Evolutionary conservation across 1,140 invertebrate genomes (phyloP).

Genomic region (Stegodyphus mimosarum): DNA sequence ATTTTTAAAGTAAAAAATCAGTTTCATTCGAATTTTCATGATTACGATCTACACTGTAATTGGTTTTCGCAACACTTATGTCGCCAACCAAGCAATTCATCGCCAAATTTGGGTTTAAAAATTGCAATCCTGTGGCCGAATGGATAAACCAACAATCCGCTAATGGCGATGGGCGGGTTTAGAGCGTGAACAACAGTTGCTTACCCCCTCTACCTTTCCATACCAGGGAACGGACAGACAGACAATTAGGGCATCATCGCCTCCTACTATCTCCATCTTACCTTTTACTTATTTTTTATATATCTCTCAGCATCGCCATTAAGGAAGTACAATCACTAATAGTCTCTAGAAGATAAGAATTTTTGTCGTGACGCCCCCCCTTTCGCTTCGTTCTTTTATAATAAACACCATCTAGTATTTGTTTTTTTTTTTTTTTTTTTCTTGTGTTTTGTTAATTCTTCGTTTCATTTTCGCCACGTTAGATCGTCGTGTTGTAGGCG

Average conservation of each 20-base stretch:
- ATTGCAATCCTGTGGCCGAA: neutral
- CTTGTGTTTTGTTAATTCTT: constrained; percentile 44
- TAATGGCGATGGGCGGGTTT: constrained; percentile 42
- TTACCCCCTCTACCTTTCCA: constrained; percentile 5
- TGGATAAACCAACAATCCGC: constrained; percentile 57
- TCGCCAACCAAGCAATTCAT: neutral
- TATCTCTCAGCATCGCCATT: constrained; percentile 49
- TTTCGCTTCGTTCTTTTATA: constrained; percentile 7
- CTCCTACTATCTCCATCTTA: constrained; percentile 47
- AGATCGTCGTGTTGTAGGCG: constrained; percentile 6
- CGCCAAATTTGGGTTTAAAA: neutral
- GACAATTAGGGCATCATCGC: constrained; percentile 58
- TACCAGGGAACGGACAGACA: constrained; percentile 45
- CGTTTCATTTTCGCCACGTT: constrained; percentile 42
- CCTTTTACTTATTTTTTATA: constrained; percentile 45
- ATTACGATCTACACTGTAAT: too few relatives aligned
- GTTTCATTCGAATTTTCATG: too few relatives aligned
- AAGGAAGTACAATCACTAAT: constrained; percentile 58
- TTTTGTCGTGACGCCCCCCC: constrained; percentile 40
- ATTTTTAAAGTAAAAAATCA: too few relatives aligned
- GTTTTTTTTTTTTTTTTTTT: constrained; percentile 10
- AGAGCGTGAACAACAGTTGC: constrained; percentile 53
- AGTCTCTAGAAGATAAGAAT: constrained; percentile 37
- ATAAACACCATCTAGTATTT: constrained; percentile 45
- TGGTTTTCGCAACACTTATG: too few relatives aligned